These are phyloP conservation scores for Papilio aristodemus DNA, from an alignment of 1,140 invertebrate species.

Conservation along the genomic window DNA sequence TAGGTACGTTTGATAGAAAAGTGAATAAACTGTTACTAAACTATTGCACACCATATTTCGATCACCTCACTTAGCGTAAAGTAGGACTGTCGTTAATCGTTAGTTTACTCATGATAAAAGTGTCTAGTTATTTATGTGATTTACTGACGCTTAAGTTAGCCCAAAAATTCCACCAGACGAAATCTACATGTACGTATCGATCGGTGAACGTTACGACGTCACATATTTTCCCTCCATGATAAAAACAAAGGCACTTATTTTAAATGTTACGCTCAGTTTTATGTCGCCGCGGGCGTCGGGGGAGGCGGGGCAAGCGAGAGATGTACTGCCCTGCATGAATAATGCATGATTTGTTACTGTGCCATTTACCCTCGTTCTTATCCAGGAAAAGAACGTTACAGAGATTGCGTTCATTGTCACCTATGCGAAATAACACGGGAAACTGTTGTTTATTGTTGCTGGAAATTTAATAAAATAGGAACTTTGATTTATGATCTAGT, in stretches of 20 bases:
- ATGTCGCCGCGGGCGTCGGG: conserved; percentile 25
- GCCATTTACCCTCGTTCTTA: conserved; percentile 28
- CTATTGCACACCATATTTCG: no score
- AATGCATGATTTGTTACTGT: conserved; percentile 28
- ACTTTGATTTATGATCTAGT: conserved; percentile 12
- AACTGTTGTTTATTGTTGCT: conserved; percentile 20
- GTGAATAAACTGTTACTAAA: no score
- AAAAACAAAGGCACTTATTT: conserved; percentile 32
- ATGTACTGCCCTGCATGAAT: conserved; percentile 28
- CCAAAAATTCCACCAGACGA: not conserved
- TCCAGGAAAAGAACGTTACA: conserved; percentile 16
- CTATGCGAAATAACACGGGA: conserved; percentile 6
- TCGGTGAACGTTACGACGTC: conserved; percentile 13
- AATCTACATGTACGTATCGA: conserved; percentile 5
- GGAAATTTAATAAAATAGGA: conserved; percentile 25
- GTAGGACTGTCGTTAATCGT: no score
- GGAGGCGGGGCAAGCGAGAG: conserved; percentile 2
- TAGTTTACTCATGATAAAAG: no score
- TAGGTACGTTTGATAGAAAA: no score
- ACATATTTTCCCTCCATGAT: conserved; percentile 25
- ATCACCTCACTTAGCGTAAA: no score
- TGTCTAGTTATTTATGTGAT: no score
- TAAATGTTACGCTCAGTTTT: conserved; percentile 32
- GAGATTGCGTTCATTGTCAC: conserved; percentile 26
- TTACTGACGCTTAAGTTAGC: no score